phyloP scores from a whole-genome alignment of 2,888 invertebrate species.

The Athetis lepigone region DNA sequence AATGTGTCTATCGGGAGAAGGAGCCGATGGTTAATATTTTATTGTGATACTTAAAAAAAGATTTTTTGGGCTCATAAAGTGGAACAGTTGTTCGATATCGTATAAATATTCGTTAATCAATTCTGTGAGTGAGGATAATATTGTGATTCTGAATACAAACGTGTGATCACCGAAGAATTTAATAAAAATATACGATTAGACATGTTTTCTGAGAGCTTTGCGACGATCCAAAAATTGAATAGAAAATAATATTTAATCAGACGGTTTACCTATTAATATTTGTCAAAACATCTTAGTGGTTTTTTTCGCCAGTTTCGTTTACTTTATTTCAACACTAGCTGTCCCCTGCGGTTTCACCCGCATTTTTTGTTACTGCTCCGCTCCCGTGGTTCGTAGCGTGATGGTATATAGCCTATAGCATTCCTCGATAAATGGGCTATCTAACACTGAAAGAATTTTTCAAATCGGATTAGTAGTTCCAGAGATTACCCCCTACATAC shows the following conservation, averaged over 20 bases:
- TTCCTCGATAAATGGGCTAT: too few species aligned
- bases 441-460: too few species aligned
- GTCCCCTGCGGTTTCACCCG: too few species aligned
- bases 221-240: background rate
- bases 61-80: slow-evolving; percentile 60
- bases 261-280: too few species aligned
- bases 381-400: too few species aligned
- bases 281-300: background rate
- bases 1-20: slow-evolving; percentile 84
- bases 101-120: slow-evolving; percentile 52
- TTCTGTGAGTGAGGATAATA: slow-evolving; percentile 33
- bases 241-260: background rate
- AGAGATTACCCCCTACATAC: too few species aligned
- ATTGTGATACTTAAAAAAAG: slow-evolving; percentile 64
- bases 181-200: background rate
- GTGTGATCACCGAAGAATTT: slow-evolving; percentile 19
- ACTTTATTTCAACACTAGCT: too few species aligned
- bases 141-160: slow-evolving; percentile 44
- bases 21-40: slow-evolving; percentile 56
- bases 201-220: too few species aligned
- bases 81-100: slow-evolving; percentile 52
- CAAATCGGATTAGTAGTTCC: too few species aligned
- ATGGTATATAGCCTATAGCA: too few species aligned
- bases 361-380: too few species aligned
- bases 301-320: background rate